Conservation (phyloP, 2,113 vertebrate genomes). For the Thomomys bottae region DNA sequence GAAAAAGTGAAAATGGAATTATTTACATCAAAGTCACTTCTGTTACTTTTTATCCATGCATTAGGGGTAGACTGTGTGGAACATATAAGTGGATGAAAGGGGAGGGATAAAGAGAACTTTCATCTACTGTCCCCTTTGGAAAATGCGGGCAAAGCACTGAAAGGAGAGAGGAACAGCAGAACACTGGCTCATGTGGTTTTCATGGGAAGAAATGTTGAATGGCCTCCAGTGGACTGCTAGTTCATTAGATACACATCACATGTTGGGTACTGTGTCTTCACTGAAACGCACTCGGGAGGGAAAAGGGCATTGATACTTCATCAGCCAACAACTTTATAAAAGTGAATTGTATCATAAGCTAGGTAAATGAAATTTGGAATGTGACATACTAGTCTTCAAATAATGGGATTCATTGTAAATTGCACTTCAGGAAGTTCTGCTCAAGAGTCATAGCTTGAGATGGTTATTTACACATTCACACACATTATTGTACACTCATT, state of each 20-base stretch:
- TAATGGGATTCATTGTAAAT: background rate
- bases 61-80: background rate
- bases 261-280: background rate
- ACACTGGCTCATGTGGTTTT: background rate
- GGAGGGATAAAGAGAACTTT: background rate
- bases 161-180: background rate
- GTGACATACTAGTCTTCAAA: background rate
- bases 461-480: background rate
- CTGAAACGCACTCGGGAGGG: background rate
- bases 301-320: background rate
- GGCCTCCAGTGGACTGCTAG: background rate
- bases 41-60: background rate
- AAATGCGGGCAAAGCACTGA: background rate
- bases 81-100: background rate
- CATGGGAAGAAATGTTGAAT: background rate
- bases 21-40: constrained; percentile 41
- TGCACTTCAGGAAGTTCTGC: background rate
- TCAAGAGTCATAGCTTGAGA: background rate
- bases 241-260: background rate
- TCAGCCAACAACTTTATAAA: constrained; percentile 21
- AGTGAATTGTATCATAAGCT: constrained; percentile 19
- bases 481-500: background rate
- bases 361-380: background rate
- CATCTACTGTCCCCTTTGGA: background rate
- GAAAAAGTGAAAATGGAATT: constrained; percentile 51